Evolutionary conservation across 2,797 vertebrate species (phyloP).

Genomic region (Galaxias olidus): DNA sequence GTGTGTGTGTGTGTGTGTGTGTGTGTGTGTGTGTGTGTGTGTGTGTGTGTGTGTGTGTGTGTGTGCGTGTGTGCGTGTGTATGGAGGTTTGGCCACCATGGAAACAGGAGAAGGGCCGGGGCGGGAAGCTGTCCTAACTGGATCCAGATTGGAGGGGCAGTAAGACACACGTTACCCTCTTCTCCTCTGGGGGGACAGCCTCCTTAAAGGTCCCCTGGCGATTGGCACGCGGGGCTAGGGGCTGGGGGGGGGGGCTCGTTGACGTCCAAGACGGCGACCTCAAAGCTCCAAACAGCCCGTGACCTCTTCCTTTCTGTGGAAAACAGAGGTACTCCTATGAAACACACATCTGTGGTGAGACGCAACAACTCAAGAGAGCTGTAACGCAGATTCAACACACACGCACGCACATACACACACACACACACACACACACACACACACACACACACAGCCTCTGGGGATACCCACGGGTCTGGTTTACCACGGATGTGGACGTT

Average conservation of each 20-base stretch:
- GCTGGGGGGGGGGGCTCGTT: conserved; percentile 44
- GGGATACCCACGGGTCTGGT: no score
- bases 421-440: conserved; percentile 13
- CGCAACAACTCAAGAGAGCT: conserved; percentile 41
- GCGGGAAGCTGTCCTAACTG: conserved; percentile 63
- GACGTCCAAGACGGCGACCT: conserved; percentile 51
- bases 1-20: conserved; percentile 48
- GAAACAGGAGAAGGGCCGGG: conserved; percentile 66
- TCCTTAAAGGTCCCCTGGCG: conserved; percentile 53
- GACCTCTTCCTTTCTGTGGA: conserved; percentile 46
- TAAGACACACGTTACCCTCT: conserved; percentile 26
- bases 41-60: conserved; percentile 49
- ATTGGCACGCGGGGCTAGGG: conserved; percentile 41
- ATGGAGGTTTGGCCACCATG: conserved; percentile 59
- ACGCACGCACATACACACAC: conserved; percentile 45
- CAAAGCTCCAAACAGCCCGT: conserved; percentile 53
- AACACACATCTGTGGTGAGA: conserved; percentile 43
- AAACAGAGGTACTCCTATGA: conserved; percentile 59
- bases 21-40: conserved; percentile 44
- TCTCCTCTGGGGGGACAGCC: conserved; percentile 48
- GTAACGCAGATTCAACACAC: conserved; percentile 44
- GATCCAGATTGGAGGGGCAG: conserved; percentile 61
- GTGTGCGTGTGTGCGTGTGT: conserved; percentile 47
- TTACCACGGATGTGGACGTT: no score
- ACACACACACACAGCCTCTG: no score